phyloP scores from a whole-genome alignment of 2,113 vertebrate species.

The Poecile atricapillus region DNA sequence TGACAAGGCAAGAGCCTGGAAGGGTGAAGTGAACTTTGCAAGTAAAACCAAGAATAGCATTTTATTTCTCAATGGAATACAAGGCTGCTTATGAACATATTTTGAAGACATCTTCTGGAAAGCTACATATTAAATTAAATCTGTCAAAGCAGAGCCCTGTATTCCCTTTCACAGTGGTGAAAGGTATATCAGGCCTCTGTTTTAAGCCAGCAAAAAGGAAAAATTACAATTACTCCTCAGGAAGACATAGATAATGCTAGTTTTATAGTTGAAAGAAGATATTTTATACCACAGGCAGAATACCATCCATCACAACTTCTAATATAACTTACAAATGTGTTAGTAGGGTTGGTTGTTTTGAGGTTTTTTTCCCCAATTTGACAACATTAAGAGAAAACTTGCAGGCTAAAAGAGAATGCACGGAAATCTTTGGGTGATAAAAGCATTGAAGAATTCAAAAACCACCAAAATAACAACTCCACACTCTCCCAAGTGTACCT shows the following conservation, averaged over 20 bases:
- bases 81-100: neutral
- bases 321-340: neutral
- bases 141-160: neutral
- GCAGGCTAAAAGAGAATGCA: neutral
- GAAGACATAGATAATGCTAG: neutral
- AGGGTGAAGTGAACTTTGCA: neutral
- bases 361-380: rapidly evolving
- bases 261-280: neutral
- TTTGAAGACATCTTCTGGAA: neutral
- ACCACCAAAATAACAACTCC: neutral
- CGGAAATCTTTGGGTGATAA: neutral
- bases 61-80: neutral
- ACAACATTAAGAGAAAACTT: neutral
- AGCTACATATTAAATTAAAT: neutral
- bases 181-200: neutral
- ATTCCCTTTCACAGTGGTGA: neutral
- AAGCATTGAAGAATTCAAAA: neutral
- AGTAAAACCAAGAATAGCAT: neutral
- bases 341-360: neutral
- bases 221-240: neutral
- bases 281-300: neutral
- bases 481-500: neutral
- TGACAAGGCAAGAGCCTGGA: neutral
- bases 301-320: neutral
- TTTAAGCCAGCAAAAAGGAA: neutral